Evolutionary conservation across 2,113 vertebrate genomes (phyloP), one percentile per base, ranked within the genome.

Genomic region (western clawed frog (Xenopus tropicalis)): DNA sequence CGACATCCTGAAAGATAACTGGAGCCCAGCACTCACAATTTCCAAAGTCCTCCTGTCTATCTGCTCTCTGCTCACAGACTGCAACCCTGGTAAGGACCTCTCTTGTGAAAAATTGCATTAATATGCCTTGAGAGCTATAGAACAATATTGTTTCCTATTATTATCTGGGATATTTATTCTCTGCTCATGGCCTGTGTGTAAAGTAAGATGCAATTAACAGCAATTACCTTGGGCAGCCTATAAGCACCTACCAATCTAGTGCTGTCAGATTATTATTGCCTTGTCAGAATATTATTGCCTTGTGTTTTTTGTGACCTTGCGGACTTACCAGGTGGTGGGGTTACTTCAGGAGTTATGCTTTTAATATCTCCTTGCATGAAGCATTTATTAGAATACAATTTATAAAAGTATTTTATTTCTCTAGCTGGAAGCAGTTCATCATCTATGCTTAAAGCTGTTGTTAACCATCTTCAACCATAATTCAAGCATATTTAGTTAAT

Each of bases 1-100:
- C 90, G 96, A 98, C 84, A 98, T 98, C 82, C 90, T 98, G 83
- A 98, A 98, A 80, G 96, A 98, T 86, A 98, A 95, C 83, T 97
- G 95, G 95, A 97, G 95, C 78, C 95, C 95, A 24, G 95, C 95
- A 0, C 89, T 96, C 77, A 97, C 95, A 78, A 94, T 97, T 88
- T 95, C 95, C 82, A 97, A 97, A 90, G 95, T 98, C 66, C 93
- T 98, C 14, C 94, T 97, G 76, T 98, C 95, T 81, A 98, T 98
- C 91, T 98, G 95, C 90, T 97, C 96, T 76, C 94, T 98, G 82
- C 96, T 98, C 72, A 98, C 96, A 85, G 96, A 98, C 89, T 96
- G 95, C 84, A 98, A 98, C 80, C 96, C 96, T 14, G 96, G 94
- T 97, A 89, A 95, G 94, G 2, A 58, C n/a, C 17, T 25, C 14